Base-by-base conservation (phyloP, 2,797 vertebrate genomes). In the Acestrorhynchus altus region DNA sequence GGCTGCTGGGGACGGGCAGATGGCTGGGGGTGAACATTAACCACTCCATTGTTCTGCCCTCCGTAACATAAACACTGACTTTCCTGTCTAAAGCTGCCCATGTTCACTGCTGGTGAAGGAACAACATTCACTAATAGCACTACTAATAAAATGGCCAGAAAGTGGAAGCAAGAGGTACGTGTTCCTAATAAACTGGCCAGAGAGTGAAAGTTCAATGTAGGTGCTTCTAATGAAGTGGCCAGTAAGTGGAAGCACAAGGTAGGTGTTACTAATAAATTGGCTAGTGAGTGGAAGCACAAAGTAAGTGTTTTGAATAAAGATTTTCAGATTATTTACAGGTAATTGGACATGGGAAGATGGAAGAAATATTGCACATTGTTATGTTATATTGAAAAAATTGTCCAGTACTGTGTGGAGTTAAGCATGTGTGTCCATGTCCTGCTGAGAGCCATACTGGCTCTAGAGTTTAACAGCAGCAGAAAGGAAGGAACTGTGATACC, bases 1-100 rank as follows among this genome's bases (percentile, higher is more conserved):
- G 83, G 83, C 80, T 15, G 35, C 61, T n/a, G 56, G 59, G 63
- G 80, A 75, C 60, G 42, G 76, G 76, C 78, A 76, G 81, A 24
- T 65, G 42, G 61, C 66, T 47, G 54, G 63, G 78, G 74, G 70
- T 68, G 61, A 68, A 80, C 70, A 66, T 82, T 82, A 74, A 74
- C 56, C 44, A 73, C 74, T 67, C 78, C 78, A 85, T 85, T 85
- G 83, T 85, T 85, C 83, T 83, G 72, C 57, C 46, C 73, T 65
- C 75, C 31, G 51, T 61, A 81, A 83, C 76, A 81, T 49, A 82
- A 85, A 83, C 81, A 85, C 54, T 40, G 39, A 16, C 73, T 80
- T 85, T 85, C 83, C 83, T 85, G 83, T 42, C 47, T 46, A 35
- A 9, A n/a, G 42, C 47, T 69, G 69, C 11, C 72, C 73, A 69